A percentile compares a stretch with the other conserved stretches of the same genome.
Evolutionary conservation across 2,113 vertebrate species (phyloP).

Genomic region (Vireo altiloquus): DNA sequence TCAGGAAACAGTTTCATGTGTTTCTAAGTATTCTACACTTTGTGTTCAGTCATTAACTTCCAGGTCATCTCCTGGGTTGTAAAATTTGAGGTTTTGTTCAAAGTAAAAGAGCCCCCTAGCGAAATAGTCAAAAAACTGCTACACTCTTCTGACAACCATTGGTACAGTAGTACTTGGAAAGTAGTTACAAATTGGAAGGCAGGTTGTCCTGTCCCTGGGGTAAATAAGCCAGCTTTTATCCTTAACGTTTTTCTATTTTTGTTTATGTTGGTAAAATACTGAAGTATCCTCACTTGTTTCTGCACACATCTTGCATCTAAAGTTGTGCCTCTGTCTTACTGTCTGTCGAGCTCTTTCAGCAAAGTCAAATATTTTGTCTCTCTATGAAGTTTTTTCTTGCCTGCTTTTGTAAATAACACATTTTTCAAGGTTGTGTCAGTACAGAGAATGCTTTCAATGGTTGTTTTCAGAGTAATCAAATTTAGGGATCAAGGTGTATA

Average conservation of each 20-base stretch:
- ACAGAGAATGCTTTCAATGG: background rate
- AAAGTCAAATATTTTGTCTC: background rate
- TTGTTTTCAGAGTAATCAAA: background rate
- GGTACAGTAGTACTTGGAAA: background rate
- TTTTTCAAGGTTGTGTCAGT: background rate
- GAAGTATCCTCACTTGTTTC: background rate
- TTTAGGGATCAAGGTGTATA: background rate
- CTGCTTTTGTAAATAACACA: background rate
- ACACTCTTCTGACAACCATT: background rate
- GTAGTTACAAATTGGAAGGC: background rate
- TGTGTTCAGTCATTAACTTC: constrained; percentile 50
- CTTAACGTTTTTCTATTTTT: background rate
- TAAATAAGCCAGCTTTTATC: background rate
- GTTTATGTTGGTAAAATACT: background rate
- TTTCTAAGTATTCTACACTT: background rate
- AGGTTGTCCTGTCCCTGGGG: background rate
- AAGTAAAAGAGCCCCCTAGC: constrained; percentile 63
- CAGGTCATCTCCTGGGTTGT: constrained; percentile 18
- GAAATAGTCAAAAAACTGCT: constrained; percentile 46
- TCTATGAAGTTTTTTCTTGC: background rate
- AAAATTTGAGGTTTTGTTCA: constrained; percentile 42
- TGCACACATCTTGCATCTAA: background rate
- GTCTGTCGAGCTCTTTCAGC: background rate
- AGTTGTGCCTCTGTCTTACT: background rate
- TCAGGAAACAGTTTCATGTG: background rate